Conservation (phyloP, 2,888 invertebrate genomes). For the Gibbula magus region DNA sequence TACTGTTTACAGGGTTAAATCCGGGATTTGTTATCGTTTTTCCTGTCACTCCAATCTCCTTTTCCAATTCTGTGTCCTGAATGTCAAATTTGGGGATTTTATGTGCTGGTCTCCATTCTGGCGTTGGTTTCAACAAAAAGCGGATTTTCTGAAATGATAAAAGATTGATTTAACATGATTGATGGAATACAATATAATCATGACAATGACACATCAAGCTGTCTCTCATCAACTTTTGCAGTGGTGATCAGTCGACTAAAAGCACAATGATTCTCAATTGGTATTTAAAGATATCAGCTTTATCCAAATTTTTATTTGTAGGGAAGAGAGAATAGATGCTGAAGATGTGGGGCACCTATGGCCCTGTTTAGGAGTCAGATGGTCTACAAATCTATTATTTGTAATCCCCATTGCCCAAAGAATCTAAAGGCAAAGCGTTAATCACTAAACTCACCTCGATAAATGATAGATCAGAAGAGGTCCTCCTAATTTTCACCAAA, state of each 20-base stretch:
- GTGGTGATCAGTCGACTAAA: too few species aligned
- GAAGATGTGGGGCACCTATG: too few species aligned
- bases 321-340: too few species aligned
- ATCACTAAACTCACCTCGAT: constrained; percentile 61
- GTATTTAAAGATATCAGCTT: too few species aligned
- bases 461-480: constrained; percentile 64
- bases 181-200: too few species aligned
- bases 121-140: constrained; percentile 81
- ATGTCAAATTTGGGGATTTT: constrained; percentile 63
- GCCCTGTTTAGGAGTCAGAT: too few species aligned
- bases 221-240: too few species aligned
- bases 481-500: constrained; percentile 62
- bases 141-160: constrained; percentile 78
- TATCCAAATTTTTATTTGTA: too few species aligned
- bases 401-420: too few species aligned
- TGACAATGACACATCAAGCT: too few species aligned
- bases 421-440: not conserved
- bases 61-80: constrained; percentile 35
- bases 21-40: constrained; percentile 64
- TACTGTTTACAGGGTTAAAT: constrained; percentile 44
- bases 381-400: too few species aligned
- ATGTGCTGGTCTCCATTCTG: constrained; percentile 81
- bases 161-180: not conserved
- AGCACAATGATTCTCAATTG: too few species aligned
- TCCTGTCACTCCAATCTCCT: constrained; percentile 40